Percentiles rank a stretch among this genome's conserved stretches.
phyloP scores from a whole-genome alignment of 2,797 vertebrate genomes.

The Mergus octosetaceus region DNA sequence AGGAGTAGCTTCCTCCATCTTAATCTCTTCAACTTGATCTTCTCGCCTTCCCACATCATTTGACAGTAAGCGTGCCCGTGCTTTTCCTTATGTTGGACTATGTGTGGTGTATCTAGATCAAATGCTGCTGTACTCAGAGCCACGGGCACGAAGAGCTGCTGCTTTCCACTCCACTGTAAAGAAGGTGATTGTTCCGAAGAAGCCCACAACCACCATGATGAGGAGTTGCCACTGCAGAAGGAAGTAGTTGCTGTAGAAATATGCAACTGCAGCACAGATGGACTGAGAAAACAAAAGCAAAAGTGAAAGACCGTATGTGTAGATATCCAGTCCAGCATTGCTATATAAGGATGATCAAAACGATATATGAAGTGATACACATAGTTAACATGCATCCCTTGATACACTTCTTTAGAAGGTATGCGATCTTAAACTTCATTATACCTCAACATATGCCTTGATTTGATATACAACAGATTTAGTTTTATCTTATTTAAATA shows the following conservation, averaged over 20 bases:
- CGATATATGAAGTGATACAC: neutral
- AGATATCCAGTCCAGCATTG: neutral
- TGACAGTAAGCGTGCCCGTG: fast-evolving
- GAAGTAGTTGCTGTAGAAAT: constrained; percentile 98
- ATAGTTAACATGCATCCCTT: neutral
- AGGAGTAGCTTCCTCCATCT: neutral
- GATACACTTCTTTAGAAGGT: neutral
- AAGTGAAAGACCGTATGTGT: neutral
- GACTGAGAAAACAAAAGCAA: constrained; percentile 80
- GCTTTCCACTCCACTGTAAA: constrained; percentile 87
- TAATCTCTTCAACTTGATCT: neutral
- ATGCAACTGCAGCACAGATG: constrained; percentile 92
- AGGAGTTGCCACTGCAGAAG: constrained; percentile 96
- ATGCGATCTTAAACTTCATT: neutral
- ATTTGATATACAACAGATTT: neutral
- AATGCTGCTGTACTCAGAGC: constrained; percentile 89
- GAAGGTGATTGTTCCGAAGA: constrained; percentile 89
- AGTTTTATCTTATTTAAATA: constrained; percentile 18
- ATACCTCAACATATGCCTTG: neutral
- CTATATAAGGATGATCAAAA: neutral
- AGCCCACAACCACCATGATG: constrained; percentile 88
- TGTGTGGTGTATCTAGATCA: constrained; percentile 57
- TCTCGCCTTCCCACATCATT: neutral
- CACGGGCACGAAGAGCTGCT: constrained; percentile 65
- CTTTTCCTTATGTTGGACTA: fast-evolving